Conservation (phyloP, 2,888 invertebrate species). For the Ectropis crepuscularia region DNA sequence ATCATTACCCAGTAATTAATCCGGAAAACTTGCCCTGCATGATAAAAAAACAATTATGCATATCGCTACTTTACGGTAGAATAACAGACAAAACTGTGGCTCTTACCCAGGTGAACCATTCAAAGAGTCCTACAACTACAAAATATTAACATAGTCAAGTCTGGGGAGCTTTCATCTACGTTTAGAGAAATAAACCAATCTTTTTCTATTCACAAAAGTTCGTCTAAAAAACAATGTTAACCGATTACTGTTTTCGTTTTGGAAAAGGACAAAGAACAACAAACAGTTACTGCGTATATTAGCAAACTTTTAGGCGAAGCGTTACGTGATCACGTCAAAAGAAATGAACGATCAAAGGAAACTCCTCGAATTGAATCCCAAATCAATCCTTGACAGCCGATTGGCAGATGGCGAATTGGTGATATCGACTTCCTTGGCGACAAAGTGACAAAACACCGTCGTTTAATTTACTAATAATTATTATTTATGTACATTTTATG, state of each 20-base stretch:
- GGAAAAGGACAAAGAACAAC: conserved; percentile 4
- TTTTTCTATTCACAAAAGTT: no score
- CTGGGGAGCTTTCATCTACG: no score
- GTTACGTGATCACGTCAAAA: conserved; percentile 26
- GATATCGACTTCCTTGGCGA: conserved; percentile 1
- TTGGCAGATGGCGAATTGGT: conserved; percentile 15
- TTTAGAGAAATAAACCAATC: no score
- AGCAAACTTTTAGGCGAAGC: conserved; percentile 13
- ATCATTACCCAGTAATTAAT: no score
- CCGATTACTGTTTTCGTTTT: conserved; percentile 3
- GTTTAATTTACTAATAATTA: not conserved
- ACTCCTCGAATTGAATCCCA: conserved; percentile 27
- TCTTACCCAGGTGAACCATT: no score
- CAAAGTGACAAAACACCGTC: conserved; percentile 1
- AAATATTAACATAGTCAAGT: no score
- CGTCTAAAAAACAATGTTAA: not conserved
- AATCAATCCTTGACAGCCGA: conserved; percentile 19
- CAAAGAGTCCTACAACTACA: no score
- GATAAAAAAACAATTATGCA: no score
- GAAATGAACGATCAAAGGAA: conserved; percentile 31
- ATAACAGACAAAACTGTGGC: no score
- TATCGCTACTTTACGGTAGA: no score
- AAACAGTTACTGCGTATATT: conserved; percentile 5
- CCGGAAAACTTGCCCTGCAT: no score
- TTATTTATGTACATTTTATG: no score